These are phyloP conservation scores for Caenorhabditis latens DNA, from an alignment of 1,140 invertebrate species.

Conservation along the genomic window DNA sequence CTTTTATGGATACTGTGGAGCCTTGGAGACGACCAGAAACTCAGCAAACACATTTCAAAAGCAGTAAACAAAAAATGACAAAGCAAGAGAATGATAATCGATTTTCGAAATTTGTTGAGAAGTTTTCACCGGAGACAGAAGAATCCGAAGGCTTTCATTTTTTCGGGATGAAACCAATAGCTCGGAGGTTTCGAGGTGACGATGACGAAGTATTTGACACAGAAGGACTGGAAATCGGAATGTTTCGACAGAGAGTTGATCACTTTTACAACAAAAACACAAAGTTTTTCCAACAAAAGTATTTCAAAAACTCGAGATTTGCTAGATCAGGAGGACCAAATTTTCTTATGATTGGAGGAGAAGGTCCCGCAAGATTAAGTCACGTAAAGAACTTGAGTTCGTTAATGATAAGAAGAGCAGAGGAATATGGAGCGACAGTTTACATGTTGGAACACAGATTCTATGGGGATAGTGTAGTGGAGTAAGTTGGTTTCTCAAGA, in stretches of 20 bases:
- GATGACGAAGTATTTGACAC: neutral
- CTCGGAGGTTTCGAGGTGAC: too few species aligned
- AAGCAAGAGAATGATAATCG: too few species aligned
- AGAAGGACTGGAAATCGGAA: neutral
- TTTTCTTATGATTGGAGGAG: conserved; percentile 64
- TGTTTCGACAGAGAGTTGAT: conserved; percentile 4
- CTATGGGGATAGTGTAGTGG: conserved; percentile 38
- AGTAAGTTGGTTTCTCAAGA: too few species aligned
- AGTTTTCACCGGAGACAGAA: too few species aligned
- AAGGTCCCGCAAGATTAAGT: conserved; percentile 7
- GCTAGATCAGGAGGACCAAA: conserved; percentile 58
- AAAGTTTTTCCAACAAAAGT: conserved; percentile 30
- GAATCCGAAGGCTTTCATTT: too few species aligned
- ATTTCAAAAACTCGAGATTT: conserved; percentile 52
- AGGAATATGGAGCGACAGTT: conserved; percentile 28
- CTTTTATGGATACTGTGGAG: neutral
- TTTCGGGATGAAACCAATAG: too few species aligned
- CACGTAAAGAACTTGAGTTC: conserved; percentile 29
- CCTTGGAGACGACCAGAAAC: neutral
- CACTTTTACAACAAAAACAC: conserved; percentile 41
- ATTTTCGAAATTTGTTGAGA: too few species aligned
- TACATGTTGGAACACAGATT: conserved; percentile 56
- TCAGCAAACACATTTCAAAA: too few species aligned
- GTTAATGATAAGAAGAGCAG: neutral
- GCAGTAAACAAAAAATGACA: too few species aligned